Evolutionary conservation across 1,140 invertebrate genomes (phyloP).

Genomic region (Carposina sasakii): DNA sequence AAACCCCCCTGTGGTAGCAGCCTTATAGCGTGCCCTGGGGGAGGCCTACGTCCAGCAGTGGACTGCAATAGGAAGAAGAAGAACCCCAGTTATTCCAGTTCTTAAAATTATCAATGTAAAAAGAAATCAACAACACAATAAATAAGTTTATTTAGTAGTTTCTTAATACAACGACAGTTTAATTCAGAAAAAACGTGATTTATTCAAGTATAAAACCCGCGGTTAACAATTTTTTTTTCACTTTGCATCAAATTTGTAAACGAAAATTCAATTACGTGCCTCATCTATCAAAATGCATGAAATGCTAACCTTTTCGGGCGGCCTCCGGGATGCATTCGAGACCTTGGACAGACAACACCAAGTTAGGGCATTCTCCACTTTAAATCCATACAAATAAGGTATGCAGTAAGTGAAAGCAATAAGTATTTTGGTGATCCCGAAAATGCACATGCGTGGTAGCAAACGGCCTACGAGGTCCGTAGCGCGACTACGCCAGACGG

Average conservation of each 20-base stretch:
- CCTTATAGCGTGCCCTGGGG: no score
- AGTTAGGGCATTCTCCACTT: slow-evolving; percentile 17
- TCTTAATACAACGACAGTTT: no score
- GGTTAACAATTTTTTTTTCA: no score
- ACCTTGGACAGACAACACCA: not conserved
- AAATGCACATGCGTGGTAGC: slow-evolving; percentile 60
- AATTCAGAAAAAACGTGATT: no score
- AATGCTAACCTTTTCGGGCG: slow-evolving; percentile 44
- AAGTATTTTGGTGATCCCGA: not conserved
- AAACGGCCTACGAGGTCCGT: slow-evolving; percentile 40
- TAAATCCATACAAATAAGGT: slow-evolving; percentile 24
- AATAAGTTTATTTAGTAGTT: no score
- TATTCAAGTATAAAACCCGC: no score
- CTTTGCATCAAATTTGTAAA: not conserved
- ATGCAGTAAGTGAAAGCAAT: not conserved
- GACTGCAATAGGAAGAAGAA: no score
- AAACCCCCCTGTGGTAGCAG: no score
- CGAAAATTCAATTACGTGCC: slow-evolving; percentile 23
- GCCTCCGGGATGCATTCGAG: slow-evolving; percentile 34
- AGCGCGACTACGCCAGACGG: slow-evolving; percentile 47
- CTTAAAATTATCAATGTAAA: no score
- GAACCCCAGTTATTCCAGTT: no score
- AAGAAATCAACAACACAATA: no score
- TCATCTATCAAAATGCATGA: slow-evolving; percentile 45
- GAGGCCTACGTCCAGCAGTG: no score